These are phyloP conservation scores for Butastur rufipennis DNA, from an alignment of 2,113 vertebrate species.

Conservation along the genomic window DNA sequence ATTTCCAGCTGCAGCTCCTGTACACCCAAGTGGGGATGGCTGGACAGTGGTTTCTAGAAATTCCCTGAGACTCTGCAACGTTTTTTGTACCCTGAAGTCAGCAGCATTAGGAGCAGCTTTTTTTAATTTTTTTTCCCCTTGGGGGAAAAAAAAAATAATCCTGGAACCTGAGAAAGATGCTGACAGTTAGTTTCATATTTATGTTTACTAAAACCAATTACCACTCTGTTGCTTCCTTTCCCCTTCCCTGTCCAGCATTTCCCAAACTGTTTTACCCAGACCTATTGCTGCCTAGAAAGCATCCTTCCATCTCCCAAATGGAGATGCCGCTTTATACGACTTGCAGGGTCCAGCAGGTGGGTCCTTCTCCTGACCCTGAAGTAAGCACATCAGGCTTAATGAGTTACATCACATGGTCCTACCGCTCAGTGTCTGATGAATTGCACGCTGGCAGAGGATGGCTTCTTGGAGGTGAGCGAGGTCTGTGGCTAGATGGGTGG, in stretches of 20 bases:
- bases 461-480: background rate
- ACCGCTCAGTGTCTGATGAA: accelerated
- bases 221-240: background rate
- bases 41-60: background rate
- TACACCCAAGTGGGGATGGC: background rate
- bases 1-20: background rate
- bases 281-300: background rate
- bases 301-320: background rate
- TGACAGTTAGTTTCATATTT: background rate
- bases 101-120: background rate
- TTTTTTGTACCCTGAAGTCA: background rate
- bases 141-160: too few species aligned
- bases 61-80: background rate
- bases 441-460: accelerated
- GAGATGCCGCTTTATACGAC: background rate
- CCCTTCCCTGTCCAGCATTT: background rate
- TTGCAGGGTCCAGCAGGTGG: background rate
- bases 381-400: accelerated
- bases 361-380: background rate
- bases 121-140: background rate
- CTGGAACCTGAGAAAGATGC: background rate
- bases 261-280: background rate
- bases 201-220: background rate
- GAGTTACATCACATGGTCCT: background rate
- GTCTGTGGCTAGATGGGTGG: constrained; percentile 3